Percentiles rank a stretch among this genome's conserved stretches.
phyloP scores from a whole-genome alignment of 2,113 vertebrate genomes.

The Tor tambroides region DNA sequence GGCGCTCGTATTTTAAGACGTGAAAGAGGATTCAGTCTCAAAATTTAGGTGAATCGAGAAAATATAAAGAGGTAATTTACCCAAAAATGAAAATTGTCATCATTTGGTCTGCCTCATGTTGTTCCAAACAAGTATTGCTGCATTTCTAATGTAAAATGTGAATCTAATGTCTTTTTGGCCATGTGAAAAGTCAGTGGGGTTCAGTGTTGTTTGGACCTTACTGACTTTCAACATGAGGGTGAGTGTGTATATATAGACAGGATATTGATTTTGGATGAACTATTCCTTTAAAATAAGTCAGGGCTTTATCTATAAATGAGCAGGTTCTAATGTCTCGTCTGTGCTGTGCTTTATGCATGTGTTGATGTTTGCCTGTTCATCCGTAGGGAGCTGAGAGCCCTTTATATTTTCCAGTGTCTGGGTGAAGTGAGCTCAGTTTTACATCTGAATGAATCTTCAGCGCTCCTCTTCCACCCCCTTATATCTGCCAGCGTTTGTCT shows the following conservation, averaged over 20 bases:
- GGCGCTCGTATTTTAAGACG: neutral
- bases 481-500: constrained; percentile 37
- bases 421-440: constrained; percentile 36
- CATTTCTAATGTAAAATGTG: neutral
- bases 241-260: neutral
- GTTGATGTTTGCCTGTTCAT: constrained; percentile 20
- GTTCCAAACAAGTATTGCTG: neutral
- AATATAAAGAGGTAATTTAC: neutral
- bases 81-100: neutral
- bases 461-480: constrained; percentile 31
- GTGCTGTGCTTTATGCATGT: neutral
- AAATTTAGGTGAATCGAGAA: neutral
- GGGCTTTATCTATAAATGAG: neutral
- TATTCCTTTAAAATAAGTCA: neutral
- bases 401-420: constrained; percentile 26
- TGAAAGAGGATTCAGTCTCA: neutral
- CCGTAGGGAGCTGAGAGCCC: constrained; percentile 5
- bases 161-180: neutral
- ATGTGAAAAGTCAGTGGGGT: neutral
- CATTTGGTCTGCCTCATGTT: neutral
- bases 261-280: neutral
- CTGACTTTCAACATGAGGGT: neutral
- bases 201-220: neutral
- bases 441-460: constrained; percentile 45
- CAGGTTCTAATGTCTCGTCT: constrained; percentile 11